These are phyloP conservation scores for Poeciliopsis infans DNA, from an alignment of 2,797 vertebrate species.

Conservation along the genomic window DNA sequence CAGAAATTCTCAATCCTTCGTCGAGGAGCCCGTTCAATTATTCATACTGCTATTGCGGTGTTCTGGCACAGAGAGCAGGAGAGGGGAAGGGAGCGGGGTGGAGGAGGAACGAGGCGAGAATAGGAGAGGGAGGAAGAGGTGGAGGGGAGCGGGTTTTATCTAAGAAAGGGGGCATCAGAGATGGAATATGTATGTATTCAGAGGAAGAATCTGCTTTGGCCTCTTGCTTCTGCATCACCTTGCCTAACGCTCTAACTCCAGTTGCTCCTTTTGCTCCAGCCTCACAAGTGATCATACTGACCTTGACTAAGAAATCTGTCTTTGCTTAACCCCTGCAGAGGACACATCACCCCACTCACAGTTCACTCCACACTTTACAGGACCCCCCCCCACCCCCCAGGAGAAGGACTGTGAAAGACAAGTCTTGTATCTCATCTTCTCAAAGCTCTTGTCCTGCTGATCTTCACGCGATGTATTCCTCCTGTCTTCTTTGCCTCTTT, in stretches of 20 bases:
- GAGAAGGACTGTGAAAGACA: conserved; percentile 11
- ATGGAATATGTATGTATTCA: conserved; percentile 60
- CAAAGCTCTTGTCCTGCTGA: conserved; percentile 25
- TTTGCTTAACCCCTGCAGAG: conserved; percentile 24
- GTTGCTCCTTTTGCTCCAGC: conserved; percentile 26
- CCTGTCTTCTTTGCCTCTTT: conserved; percentile 7
- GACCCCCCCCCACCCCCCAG: background rate
- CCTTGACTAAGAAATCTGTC: conserved; percentile 47
- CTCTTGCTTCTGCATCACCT: background rate
- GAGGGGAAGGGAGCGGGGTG: background rate
- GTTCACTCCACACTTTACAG: conserved; percentile 6
- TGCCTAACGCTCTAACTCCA: conserved; percentile 7
- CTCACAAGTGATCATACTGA: conserved; percentile 13
- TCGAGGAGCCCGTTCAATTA: conserved; percentile 75
- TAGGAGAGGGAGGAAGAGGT: background rate
- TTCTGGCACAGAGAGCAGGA: conserved; percentile 36
- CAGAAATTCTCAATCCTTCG: conserved; percentile 73
- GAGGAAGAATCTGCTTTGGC: conserved; percentile 15
- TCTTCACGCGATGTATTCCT: background rate
- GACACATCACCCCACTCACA: conserved; percentile 47
- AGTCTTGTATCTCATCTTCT: conserved; percentile 14
- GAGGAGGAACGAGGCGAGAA: background rate
- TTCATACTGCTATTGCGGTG: conserved; percentile 78
- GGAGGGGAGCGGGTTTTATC: conserved; percentile 42
- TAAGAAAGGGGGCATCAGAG: conserved; percentile 51